A percentile compares a stretch with the other conserved stretches of the same genome.
Conservation (phyloP, 2,888 invertebrate genomes). For the Acrobasis consociella region DNA sequence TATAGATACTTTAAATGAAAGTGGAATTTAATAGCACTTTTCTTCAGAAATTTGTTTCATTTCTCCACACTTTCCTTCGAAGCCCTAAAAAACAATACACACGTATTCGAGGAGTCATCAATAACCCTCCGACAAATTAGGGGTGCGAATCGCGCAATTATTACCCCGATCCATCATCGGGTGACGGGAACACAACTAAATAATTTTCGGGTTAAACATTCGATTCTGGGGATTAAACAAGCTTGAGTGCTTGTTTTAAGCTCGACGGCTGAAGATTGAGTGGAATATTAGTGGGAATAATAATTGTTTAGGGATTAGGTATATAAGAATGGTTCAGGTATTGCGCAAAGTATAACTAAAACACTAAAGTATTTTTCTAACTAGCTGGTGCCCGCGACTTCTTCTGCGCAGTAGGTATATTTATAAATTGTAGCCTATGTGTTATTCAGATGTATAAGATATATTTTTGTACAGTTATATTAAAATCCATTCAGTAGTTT, state of each 20-base stretch:
- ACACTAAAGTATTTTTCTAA: no score
- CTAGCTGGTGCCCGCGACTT: no score
- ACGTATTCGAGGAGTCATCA: slow-evolving; percentile 55
- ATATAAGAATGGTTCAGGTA: not conserved
- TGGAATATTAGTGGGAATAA: not conserved
- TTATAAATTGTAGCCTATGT: no score
- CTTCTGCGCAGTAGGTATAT: no score
- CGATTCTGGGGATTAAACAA: slow-evolving; percentile 41
- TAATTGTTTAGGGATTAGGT: no score
- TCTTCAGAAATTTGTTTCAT: not conserved
- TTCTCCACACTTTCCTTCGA: not conserved
- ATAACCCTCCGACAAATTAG: slow-evolving; percentile 66
- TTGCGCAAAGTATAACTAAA: no score
- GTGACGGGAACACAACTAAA: slow-evolving; percentile 76
- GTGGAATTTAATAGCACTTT: not conserved
- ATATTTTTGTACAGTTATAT: no score
- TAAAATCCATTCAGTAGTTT: no score
- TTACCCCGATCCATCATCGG: slow-evolving; percentile 75
- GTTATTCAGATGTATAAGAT: no score
- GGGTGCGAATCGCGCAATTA: slow-evolving; percentile 71
- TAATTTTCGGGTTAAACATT: slow-evolving; percentile 73
- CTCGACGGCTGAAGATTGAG: slow-evolving; percentile 19
- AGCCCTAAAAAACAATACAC: slow-evolving; percentile 36
- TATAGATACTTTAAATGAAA: no score
- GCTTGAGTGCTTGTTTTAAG: slow-evolving; percentile 22